Percentiles rank a stretch among this genome's conserved stretches.
Conservation (phyloP, 1,140 invertebrate species). For the Ladona fulva region DNA sequence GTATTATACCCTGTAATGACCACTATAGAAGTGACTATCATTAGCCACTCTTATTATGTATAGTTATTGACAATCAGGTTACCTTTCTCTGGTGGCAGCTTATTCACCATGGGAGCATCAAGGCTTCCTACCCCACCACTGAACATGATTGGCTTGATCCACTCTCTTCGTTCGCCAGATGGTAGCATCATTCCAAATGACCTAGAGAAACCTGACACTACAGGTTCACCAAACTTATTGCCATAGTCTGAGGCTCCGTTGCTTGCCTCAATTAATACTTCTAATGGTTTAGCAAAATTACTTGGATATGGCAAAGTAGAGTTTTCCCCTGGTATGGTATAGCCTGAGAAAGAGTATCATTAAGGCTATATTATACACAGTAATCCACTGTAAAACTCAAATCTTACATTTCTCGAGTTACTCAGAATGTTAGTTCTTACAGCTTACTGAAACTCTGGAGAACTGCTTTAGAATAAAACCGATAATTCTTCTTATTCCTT, state of each 20-base stretch:
- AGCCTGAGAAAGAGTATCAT: slow-evolving; percentile 41
- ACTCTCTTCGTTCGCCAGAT: slow-evolving; percentile 69
- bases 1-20: no score
- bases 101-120: slow-evolving; percentile 66
- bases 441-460: no score
- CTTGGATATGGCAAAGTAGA: slow-evolving; percentile 61
- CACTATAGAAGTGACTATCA: no score
- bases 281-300: slow-evolving; percentile 82
- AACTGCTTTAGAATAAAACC: no score
- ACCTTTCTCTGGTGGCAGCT: slow-evolving; percentile 60
- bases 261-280: slow-evolving; percentile 87
- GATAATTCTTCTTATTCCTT: no score
- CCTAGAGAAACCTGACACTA: slow-evolving; percentile 82
- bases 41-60: no score
- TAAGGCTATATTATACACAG: not conserved
- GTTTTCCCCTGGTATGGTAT: slow-evolving; percentile 83
- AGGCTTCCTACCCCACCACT: slow-evolving; percentile 90
- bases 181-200: slow-evolving; percentile 74
- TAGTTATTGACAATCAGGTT: no score
- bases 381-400: no score
- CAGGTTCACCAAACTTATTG: slow-evolving; percentile 97
- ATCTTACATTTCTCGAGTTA: no score
- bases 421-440: no score
- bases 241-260: slow-evolving; percentile 98
- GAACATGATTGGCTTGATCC: slow-evolving; percentile 98